These are phyloP conservation scores for Stramonita haemastoma DNA, from an alignment of 2,888 invertebrate genomes.

Conservation along the genomic window DNA sequence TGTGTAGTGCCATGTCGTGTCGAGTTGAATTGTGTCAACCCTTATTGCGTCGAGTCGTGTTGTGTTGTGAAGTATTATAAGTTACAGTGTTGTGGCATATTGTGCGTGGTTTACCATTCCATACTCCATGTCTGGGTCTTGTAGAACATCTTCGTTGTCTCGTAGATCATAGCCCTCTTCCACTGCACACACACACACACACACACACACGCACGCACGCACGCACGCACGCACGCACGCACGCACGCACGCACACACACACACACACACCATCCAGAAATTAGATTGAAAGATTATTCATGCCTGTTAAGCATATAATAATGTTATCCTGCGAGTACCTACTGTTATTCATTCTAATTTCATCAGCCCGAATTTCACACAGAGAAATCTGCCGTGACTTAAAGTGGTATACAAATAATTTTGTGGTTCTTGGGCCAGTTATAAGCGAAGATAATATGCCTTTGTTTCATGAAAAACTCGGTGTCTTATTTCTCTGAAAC, in stretches of 20 bases:
- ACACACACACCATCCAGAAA: neutral
- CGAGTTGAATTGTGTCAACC: neutral
- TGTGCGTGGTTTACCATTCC: constrained; percentile 15
- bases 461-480: no score
- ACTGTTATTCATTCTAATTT: no score
- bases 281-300: no score
- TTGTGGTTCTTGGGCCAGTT: no score
- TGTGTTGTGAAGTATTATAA: neutral
- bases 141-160: constrained; percentile 25
- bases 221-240: neutral
- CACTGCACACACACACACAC: neutral
- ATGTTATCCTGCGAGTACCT: no score
- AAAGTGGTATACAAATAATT: no score
- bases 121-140: constrained; percentile 25
- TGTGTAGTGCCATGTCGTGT: neutral
- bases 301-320: no score
- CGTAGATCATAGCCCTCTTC: constrained; percentile 36
- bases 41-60: neutral
- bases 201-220: neutral
- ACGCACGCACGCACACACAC: no score
- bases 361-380: no score
- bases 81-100: neutral
- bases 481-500: no score
- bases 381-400: no score
- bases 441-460: no score